Evolutionary conservation across 2,888 invertebrate species (phyloP).

Genomic region (Ophion costatus): DNA sequence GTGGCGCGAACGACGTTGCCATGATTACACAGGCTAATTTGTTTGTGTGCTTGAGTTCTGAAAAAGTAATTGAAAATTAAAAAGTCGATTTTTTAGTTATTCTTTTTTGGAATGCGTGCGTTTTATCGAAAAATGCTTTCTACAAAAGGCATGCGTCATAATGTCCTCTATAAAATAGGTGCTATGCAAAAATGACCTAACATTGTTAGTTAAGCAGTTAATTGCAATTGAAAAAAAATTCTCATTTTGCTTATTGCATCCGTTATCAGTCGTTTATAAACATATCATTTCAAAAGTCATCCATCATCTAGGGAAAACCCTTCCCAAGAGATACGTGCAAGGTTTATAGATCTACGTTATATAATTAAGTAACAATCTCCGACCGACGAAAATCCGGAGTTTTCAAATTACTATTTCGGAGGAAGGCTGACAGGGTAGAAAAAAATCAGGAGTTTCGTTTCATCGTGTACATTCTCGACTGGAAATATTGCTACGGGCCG

Average conservation of each 20-base stretch:
- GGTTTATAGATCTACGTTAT: background rate
- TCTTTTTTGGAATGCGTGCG: background rate
- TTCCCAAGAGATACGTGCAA: slow-evolving; percentile 1
- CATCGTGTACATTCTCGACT: background rate
- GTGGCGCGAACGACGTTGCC: too few relatives aligned
- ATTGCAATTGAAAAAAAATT: background rate
- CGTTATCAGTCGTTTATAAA: background rate
- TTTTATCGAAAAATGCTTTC: too few relatives aligned
- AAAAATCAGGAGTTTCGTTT: too few relatives aligned
- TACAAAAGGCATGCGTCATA: too few relatives aligned
- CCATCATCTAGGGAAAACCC: background rate
- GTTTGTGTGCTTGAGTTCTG: too few relatives aligned
- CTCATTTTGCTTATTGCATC: slow-evolving; percentile 7
- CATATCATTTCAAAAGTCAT: slow-evolving; percentile 3
- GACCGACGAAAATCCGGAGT: too few relatives aligned
- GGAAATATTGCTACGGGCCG: too few relatives aligned
- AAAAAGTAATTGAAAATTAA: background rate
- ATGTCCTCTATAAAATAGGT: background rate
- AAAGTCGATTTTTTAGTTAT: background rate
- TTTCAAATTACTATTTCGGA: too few relatives aligned
- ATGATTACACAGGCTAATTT: too few relatives aligned
- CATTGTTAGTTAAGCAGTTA: slow-evolving; percentile 1
- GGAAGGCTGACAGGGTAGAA: too few relatives aligned
- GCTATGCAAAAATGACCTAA: background rate
- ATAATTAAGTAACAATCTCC: background rate